Percentiles rank a stretch among this genome's conserved stretches.
These are phyloP conservation scores for Nowickia ferox DNA, from an alignment of 2,888 invertebrate genomes.

Conservation along the genomic window DNA sequence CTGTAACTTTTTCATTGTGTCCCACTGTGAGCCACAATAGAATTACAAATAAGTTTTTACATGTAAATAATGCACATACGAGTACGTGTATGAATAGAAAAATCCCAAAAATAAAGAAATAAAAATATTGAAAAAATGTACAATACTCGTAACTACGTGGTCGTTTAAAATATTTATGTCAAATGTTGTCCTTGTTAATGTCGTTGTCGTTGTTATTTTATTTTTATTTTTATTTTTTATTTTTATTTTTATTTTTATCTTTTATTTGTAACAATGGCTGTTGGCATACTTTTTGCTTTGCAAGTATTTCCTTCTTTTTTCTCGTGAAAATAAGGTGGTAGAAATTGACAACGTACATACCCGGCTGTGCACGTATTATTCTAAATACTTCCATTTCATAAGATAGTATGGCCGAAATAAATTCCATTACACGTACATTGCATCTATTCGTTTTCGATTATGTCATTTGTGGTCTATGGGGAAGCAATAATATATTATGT, in stretches of 20 bases:
- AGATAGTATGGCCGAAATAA: background rate
- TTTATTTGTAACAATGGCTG: slow-evolving; percentile 36
- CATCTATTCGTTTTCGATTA: too few relatives aligned
- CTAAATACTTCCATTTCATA: background rate
- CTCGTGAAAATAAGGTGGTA: slow-evolving; percentile 8
- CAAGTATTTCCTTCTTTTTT: slow-evolving; percentile 39
- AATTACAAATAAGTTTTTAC: background rate
- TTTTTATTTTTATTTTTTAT: slow-evolving; percentile 28
- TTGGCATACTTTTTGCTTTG: slow-evolving; percentile 48
- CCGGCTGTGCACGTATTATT: background rate
- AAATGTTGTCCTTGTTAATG: slow-evolving; percentile 46
- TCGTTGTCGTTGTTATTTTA: slow-evolving; percentile 10
- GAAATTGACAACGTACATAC: background rate
- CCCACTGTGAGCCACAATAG: background rate
- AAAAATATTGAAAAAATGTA: background rate
- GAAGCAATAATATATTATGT: too few relatives aligned
- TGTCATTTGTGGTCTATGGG: too few relatives aligned
- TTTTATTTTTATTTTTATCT: slow-evolving; percentile 37
- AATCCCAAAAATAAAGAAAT: slow-evolving; percentile 10
- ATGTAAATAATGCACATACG: slow-evolving; percentile 12
- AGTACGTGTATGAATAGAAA: background rate
- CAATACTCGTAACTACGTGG: slow-evolving; percentile 58
- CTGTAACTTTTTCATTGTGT: too few relatives aligned
- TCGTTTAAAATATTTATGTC: slow-evolving; percentile 68
- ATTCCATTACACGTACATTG: background rate